Evolutionary conservation across 2,888 invertebrate species (phyloP).

Genomic region (Synanthedon tipuliformis): DNA sequence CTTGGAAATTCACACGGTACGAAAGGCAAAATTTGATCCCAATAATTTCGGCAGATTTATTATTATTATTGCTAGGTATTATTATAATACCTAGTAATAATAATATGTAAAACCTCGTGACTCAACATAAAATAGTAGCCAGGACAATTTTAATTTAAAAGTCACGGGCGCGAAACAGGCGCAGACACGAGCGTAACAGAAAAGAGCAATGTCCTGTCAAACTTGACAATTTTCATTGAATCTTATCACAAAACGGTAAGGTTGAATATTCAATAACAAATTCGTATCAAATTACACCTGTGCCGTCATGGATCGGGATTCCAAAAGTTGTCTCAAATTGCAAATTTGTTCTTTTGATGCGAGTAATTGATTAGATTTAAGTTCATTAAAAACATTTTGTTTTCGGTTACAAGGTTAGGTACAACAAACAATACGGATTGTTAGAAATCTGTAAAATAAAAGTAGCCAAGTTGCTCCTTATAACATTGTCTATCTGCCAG

Average conservation of each 20-base stretch:
- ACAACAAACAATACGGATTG: too few relatives aligned
- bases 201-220: conserved; percentile 42
- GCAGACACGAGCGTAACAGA: conserved; percentile 24
- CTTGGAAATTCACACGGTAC: too few relatives aligned
- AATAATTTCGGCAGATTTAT: too few relatives aligned
- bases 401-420: too few relatives aligned
- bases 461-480: too few relatives aligned
- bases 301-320: conserved; percentile 48
- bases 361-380: conserved; percentile 24
- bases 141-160: not conserved
- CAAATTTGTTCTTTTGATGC: conserved; percentile 29
- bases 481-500: too few relatives aligned
- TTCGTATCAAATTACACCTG: conserved; percentile 29
- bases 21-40: too few relatives aligned
- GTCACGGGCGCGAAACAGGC: not conserved
- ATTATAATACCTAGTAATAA: too few relatives aligned
- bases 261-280: not conserved
- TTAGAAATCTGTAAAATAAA: too few relatives aligned
- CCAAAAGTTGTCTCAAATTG: conserved; percentile 28
- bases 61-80: too few relatives aligned
- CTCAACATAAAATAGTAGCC: not conserved
- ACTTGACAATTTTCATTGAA: not conserved
- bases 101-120: not conserved
- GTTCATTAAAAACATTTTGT: too few relatives aligned
- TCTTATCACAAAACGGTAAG: not conserved